phyloP scores from a whole-genome alignment of 2,797 vertebrate genomes.

The Enoplosus armatus region DNA sequence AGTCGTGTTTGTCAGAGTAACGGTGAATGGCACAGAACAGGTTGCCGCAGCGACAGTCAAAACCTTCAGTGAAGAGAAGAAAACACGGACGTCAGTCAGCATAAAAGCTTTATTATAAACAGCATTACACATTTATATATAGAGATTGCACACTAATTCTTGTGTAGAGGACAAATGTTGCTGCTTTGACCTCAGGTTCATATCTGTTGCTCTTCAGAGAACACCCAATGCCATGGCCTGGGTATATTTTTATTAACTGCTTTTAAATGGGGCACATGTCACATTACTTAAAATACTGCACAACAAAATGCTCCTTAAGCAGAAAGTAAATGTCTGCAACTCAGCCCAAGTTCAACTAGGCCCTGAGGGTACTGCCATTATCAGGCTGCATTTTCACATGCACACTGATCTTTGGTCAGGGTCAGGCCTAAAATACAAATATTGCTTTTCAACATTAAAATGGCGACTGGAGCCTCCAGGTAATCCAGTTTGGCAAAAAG shows the following conservation, averaged over 20 bases:
- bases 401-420: not conserved
- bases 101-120: not conserved
- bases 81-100: slow-evolving; percentile 27
- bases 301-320: not conserved
- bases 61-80: slow-evolving; percentile 79
- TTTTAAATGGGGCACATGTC: not conserved
- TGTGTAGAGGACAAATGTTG: not conserved
- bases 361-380: not conserved
- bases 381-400: not conserved
- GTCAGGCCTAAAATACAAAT: slow-evolving; percentile 22
- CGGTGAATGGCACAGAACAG: slow-evolving; percentile 93
- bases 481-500: slow-evolving; percentile 22
- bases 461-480: not conserved
- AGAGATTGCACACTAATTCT: not conserved
- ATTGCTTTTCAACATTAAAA: not conserved
- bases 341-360: not conserved
- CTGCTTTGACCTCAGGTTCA: not conserved
- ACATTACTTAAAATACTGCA: not conserved
- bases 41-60: slow-evolving; percentile 94
- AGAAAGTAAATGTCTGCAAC: not conserved
- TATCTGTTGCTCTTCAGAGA: not conserved
- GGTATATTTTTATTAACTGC: not conserved
- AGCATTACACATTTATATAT: not conserved
- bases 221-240: not conserved
- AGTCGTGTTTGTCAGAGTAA: slow-evolving; percentile 94